Conservation (phyloP, 2,113 vertebrate genomes). For the rat (Rattus norvegicus) region GRCr8 NC_086019.1:105215501-105216000, state of each 20-base stretch:
- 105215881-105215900: too few species aligned
- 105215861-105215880: too few species aligned
- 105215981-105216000: too few species aligned
- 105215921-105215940: neutral
- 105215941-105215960: neutral
- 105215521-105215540: neutral
- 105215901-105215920: too few species aligned
- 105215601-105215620: neutral
- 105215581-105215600: neutral
- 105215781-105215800: too few species aligned
- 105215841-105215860: neutral
- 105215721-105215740: neutral
- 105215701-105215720: neutral
- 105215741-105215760: neutral
- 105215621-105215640: neutral
- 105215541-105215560: neutral
- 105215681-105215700: neutral
- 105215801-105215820: neutral
- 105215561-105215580: neutral
- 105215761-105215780: too few species aligned
- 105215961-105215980: too few species aligned
- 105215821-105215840: neutral
- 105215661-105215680: neutral
- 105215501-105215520: too few species aligned
- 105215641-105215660: neutral